Percentiles rank a stretch among this genome's conserved stretches.
Conservation (phyloP, 1,140 invertebrate genomes). For the Tetraneura akinire region DNA sequence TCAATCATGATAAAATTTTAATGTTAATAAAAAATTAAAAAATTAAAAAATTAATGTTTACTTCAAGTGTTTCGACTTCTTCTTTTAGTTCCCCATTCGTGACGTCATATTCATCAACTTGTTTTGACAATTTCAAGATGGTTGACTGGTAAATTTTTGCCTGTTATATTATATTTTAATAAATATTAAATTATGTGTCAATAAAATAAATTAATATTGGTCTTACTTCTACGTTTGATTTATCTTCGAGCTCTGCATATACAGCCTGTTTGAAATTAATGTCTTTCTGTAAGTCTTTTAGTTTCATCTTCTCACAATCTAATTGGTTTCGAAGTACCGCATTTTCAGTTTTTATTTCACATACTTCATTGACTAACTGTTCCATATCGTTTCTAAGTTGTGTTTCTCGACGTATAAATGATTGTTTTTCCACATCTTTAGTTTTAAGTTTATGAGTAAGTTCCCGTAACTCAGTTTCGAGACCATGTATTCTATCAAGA, state of each 20-base stretch:
- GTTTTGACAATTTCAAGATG: slow-evolving; percentile 53
- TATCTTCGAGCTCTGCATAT: slow-evolving; percentile 51
- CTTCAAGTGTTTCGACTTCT: slow-evolving; percentile 57
- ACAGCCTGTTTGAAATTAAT: slow-evolving; percentile 52
- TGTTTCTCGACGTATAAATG: slow-evolving; percentile 49
- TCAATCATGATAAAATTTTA: too few species aligned
- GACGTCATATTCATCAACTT: slow-evolving; percentile 56
- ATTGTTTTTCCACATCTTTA: slow-evolving; percentile 55
- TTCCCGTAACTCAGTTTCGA: slow-evolving; percentile 46
- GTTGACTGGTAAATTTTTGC: slow-evolving; percentile 55
- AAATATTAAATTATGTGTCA: neutral
- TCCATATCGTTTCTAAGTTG: slow-evolving; percentile 53
- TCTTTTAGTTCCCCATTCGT: slow-evolving; percentile 57
- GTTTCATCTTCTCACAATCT: slow-evolving; percentile 46
- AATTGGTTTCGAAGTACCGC: slow-evolving; percentile 43
- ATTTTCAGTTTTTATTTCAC: slow-evolving; percentile 51
- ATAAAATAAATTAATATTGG: neutral
- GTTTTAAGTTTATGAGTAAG: slow-evolving; percentile 49
- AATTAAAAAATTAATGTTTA: slow-evolving; percentile 51
- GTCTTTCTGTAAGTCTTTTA: slow-evolving; percentile 52
- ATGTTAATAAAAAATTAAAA: neutral
- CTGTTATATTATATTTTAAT: slow-evolving; percentile 45
- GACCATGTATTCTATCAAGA: slow-evolving; percentile 44
- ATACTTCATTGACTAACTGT: slow-evolving; percentile 51
- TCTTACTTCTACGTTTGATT: slow-evolving; percentile 18